A percentile compares a stretch with the other conserved stretches of the same genome.
phyloP scores from a whole-genome alignment of 2,797 vertebrate genomes.

The Columba guinea region DNA sequence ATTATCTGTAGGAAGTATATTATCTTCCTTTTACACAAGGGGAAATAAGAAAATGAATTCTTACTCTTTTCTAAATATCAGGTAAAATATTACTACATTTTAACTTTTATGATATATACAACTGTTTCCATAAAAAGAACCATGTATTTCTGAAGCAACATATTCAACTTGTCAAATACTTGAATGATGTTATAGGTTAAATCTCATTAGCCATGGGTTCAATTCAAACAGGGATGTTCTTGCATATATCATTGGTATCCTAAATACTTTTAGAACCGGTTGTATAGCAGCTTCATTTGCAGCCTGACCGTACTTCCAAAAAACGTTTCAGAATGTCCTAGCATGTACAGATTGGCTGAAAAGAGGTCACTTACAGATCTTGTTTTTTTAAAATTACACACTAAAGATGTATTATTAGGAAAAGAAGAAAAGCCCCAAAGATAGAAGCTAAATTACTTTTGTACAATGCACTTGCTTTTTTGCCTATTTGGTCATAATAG shows the following conservation, averaged over 20 bases:
- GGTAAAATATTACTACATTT: neutral
- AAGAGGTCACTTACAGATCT: neutral
- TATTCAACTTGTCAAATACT: neutral
- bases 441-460: neutral
- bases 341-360: neutral
- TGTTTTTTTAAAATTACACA: neutral
- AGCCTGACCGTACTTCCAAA: neutral
- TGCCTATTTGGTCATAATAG: neutral
- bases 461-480: neutral
- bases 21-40: neutral
- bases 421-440: neutral
- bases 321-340: neutral
- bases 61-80: neutral
- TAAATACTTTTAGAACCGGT: neutral
- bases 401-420: neutral
- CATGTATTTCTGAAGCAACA: neutral
- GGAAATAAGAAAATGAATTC: neutral
- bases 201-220: neutral
- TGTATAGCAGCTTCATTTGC: neutral
- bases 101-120: neutral
- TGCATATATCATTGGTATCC: neutral
- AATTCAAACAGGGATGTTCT: neutral
- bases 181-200: neutral
- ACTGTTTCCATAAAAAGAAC: neutral
- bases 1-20: neutral